Evolutionary conservation across 2,888 invertebrate genomes (phyloP).

Genomic region (Ennomos quercinarius): DNA sequence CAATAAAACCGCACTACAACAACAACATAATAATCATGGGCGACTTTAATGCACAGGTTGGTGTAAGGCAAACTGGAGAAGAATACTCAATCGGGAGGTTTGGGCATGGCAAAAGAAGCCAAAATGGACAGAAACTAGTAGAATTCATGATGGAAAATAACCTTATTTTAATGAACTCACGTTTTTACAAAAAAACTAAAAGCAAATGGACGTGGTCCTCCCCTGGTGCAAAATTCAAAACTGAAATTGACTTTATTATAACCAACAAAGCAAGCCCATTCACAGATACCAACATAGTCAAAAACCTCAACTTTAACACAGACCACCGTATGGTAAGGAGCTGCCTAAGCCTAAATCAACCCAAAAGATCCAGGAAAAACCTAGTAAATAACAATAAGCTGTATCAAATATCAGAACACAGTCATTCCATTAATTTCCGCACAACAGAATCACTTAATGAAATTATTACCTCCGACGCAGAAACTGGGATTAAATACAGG

Average conservation of each 20-base stretch:
- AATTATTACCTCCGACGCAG: too few species aligned
- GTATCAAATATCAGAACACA: too few species aligned
- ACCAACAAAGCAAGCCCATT: slow-evolving; percentile 2
- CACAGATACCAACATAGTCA: background rate
- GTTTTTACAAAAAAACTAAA: slow-evolving; percentile 33
- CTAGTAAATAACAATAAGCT: too few species aligned
- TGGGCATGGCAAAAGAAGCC: slow-evolving; percentile 29
- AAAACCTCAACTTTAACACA: slow-evolving; percentile 2
- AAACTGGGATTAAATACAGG: too few species aligned
- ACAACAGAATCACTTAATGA: too few species aligned
- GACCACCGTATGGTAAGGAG: slow-evolving; percentile 21
- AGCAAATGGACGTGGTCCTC: too few species aligned
- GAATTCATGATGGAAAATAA: slow-evolving; percentile 28
- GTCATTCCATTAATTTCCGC: too few species aligned
- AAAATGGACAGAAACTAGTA: slow-evolving; percentile 27
- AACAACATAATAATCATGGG: slow-evolving; percentile 36
- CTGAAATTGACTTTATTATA: too few species aligned
- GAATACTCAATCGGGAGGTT: slow-evolving; percentile 27
- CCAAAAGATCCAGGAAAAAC: slow-evolving; percentile 1
- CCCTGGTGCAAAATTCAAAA: slow-evolving; percentile 31
- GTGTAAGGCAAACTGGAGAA: slow-evolving; percentile 12
- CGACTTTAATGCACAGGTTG: slow-evolving; percentile 36
- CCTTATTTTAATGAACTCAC: slow-evolving; percentile 26
- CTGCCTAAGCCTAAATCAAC: slow-evolving; percentile 1
- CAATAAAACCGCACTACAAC: slow-evolving; percentile 4